phyloP scores from a whole-genome alignment of 1,140 invertebrate genomes.

The Psilanteris sp. region DNA sequence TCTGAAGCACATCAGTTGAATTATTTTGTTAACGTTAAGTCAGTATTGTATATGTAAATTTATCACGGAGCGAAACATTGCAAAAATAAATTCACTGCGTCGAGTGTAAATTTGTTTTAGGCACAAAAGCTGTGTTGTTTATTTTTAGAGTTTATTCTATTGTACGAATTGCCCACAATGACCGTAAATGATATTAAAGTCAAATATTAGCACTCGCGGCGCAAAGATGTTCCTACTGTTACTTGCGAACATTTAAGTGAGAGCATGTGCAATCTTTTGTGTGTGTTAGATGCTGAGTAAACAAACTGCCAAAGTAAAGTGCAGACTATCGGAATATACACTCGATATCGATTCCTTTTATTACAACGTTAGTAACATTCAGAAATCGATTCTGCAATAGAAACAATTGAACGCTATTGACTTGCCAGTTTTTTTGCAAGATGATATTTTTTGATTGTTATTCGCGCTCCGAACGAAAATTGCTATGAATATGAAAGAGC shows the following conservation, averaged over 20 bases:
- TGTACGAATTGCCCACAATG: neutral
- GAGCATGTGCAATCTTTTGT: slow-evolving; percentile 14
- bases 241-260: slow-evolving; percentile 31
- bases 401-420: slow-evolving; percentile 2
- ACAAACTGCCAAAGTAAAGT: slow-evolving; percentile 46
- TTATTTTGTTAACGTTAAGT: no score
- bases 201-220: slow-evolving; percentile 31
- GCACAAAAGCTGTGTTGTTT: slow-evolving; percentile 4
- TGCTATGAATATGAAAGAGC: no score
- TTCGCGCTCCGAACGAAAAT: no score
- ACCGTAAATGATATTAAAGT: slow-evolving; percentile 29
- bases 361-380: slow-evolving; percentile 23
- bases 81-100: neutral
- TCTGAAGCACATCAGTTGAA: no score
- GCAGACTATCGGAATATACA: slow-evolving; percentile 45
- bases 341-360: slow-evolving; percentile 40
- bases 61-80: neutral
- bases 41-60: no score
- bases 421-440: no score
- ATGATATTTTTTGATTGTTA: no score
- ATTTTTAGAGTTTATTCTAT: slow-evolving; percentile 13
- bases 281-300: slow-evolving; percentile 47
- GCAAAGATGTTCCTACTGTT: slow-evolving; percentile 39
- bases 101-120: slow-evolving; percentile 4
- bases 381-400: slow-evolving; percentile 17